These are phyloP conservation scores for Petrocephalus schoutedeni DNA, from an alignment of 2,797 vertebrate genomes.

Conservation along the genomic window DNA sequence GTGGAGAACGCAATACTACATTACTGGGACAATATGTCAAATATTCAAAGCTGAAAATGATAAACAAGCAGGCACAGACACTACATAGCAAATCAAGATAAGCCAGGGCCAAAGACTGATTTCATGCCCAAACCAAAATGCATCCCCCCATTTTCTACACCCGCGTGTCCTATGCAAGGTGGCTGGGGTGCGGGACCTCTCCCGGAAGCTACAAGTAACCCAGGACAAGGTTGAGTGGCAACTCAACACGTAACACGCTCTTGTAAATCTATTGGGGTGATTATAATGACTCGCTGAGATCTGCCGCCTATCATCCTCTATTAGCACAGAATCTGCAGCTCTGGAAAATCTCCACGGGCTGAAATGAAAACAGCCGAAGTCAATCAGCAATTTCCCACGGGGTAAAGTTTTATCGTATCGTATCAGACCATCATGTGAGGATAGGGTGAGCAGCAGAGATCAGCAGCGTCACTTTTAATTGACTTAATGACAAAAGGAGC, in stretches of 20 bases:
- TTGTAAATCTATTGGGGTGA: not conserved
- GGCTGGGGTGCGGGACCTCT: not conserved
- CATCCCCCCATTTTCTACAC: not conserved
- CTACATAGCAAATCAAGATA: not conserved
- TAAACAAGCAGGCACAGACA: not conserved
- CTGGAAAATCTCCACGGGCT: not conserved
- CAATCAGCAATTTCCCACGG: not conserved
- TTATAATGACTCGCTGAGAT: not conserved
- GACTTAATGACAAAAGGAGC: conserved; percentile 47
- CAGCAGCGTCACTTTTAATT: conserved; percentile 45
- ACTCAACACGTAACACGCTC: not conserved
- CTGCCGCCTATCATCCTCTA: not conserved
- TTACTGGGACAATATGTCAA: not conserved
- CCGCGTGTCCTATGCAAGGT: not conserved
- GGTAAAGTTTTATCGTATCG: not conserved
- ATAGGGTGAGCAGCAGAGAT: conserved; percentile 48
- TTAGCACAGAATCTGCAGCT: not conserved
- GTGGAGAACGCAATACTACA: conserved; percentile 27
- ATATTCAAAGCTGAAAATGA: not conserved
- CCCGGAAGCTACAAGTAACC: not conserved
- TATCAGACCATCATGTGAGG: conserved; percentile 22
- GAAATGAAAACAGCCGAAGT: not conserved
- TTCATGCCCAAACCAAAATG: not conserved
- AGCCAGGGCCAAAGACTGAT: not conserved
- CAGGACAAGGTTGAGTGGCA: not conserved